Percentiles rank a stretch among this genome's conserved stretches.
Evolutionary conservation across 2,797 vertebrate genomes (phyloP).

Genomic region (Eulemur albifrons): DNA sequence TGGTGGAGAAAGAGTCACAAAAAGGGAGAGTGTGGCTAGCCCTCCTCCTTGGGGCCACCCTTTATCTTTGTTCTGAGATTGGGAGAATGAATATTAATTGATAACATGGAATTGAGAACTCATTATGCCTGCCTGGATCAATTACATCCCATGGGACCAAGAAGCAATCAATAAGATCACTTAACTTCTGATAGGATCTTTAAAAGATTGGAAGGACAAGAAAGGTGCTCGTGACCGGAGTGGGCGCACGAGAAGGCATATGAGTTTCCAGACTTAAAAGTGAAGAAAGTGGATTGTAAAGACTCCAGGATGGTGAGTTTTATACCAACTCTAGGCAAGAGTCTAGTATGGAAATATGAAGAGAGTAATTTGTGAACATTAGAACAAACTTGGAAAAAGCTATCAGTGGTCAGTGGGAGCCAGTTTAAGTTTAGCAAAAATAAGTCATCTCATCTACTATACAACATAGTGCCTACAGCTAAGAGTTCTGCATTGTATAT

Average conservation of each 20-base stretch:
- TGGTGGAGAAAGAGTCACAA: background rate
- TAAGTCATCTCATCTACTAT: background rate
- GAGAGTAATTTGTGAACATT: background rate
- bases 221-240: background rate
- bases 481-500: background rate
- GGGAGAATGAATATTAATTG: background rate
- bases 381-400: background rate
- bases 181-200: background rate
- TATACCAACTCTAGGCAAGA: background rate
- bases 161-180: background rate
- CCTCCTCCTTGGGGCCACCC: background rate
- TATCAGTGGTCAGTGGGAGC: background rate
- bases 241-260: background rate
- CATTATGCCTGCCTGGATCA: background rate
- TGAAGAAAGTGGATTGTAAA: background rate
- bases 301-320: background rate
- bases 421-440: background rate
- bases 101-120: background rate
- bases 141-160: background rate
- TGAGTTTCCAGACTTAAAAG: background rate
- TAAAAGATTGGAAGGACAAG: background rate
- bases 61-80: background rate
- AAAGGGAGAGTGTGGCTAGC: background rate
- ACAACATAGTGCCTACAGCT: background rate
- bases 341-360: background rate